These are phyloP conservation scores for Erynnis tages DNA, from an alignment of 2,888 invertebrate species.

Conservation along the genomic window DNA sequence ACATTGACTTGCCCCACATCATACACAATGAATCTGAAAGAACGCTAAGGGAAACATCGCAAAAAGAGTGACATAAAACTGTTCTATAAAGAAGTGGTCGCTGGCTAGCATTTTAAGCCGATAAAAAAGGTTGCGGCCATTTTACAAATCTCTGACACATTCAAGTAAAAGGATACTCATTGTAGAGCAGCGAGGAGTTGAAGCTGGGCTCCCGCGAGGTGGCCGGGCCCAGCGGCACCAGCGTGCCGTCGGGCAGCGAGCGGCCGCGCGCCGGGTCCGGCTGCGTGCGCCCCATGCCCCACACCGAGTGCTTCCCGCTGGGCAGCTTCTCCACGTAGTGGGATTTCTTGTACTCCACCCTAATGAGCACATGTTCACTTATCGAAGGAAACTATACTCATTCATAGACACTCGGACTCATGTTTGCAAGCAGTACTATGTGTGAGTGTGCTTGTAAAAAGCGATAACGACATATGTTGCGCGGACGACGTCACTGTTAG, in stretches of 20 bases:
- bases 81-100: too few relatives aligned
- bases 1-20: conserved; percentile 96
- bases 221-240: conserved; percentile 89
- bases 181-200: conserved; percentile 87
- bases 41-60: conserved; percentile 58
- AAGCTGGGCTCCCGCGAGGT: conserved; percentile 40
- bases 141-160: too few relatives aligned
- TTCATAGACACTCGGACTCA: too few relatives aligned
- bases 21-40: conserved; percentile 92
- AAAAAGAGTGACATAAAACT: too few relatives aligned
- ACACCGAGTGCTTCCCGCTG: conserved; percentile 91
- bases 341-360: conserved; percentile 87
- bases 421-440: too few relatives aligned
- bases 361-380: conserved; percentile 45
- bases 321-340: conserved; percentile 90
- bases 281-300: conserved; percentile 91
- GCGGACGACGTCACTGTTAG: too few relatives aligned
- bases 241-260: conserved; percentile 84
- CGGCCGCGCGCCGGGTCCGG: conserved; percentile 87
- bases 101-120: too few relatives aligned
- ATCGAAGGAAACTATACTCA: too few relatives aligned
- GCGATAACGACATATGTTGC: too few relatives aligned
- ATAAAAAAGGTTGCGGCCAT: too few relatives aligned
- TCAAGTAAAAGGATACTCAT: conserved; percentile 92
- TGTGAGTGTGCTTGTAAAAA: too few relatives aligned